phyloP scores from a whole-genome alignment of 2,888 invertebrate species.

The Heliconius ismenius region DNA sequence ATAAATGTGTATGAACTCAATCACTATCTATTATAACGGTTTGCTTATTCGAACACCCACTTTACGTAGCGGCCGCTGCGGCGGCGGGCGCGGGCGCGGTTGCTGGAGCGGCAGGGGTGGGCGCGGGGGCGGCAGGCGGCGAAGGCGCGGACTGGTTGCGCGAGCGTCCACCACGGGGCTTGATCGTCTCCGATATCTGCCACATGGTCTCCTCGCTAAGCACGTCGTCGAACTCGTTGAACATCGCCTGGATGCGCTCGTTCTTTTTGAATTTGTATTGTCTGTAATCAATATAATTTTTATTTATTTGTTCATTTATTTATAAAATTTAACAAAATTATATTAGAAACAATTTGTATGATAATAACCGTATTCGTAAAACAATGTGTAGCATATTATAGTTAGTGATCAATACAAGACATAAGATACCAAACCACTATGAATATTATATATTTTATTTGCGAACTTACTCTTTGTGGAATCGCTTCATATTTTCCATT shows the following conservation, averaged over 20 bases:
- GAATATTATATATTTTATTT: background rate
- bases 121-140: constrained; percentile 48
- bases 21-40: no score
- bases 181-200: constrained; percentile 98
- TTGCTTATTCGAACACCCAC: background rate
- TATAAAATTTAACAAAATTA: no score
- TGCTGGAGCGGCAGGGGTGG: constrained; percentile 39
- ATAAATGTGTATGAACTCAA: background rate
- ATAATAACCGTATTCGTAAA: no score
- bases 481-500: constrained; percentile 98
- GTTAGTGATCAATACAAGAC: no score
- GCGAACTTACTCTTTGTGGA: constrained; percentile 93
- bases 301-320: no score
- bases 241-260: constrained; percentile 96
- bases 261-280: constrained; percentile 96
- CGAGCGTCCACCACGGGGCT: constrained; percentile 89
- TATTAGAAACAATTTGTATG: no score
- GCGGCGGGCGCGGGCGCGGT: constrained; percentile 51
- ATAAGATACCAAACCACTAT: background rate
- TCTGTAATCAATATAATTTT: constrained; percentile 71
- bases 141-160: constrained; percentile 55
- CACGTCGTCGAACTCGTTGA: constrained; percentile 97
- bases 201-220: constrained; percentile 98
- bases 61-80: constrained; percentile 46
- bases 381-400: no score